Conservation (phyloP, 2,797 vertebrate species). For the Spheniscus humboldti region DNA sequence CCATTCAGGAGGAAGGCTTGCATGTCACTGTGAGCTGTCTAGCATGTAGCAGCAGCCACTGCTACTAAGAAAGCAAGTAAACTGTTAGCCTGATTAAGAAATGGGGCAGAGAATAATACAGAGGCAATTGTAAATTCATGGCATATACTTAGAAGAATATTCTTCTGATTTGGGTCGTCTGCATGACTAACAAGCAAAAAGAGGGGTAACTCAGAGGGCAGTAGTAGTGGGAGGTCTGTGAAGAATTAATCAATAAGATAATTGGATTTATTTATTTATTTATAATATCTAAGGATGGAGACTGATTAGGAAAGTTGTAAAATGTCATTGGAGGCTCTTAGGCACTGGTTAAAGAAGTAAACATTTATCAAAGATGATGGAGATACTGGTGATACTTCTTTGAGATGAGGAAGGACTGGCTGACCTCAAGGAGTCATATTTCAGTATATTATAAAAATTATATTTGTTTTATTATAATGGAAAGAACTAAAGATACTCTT, state of each 20-base stretch:
- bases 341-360: background rate
- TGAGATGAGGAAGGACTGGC: background rate
- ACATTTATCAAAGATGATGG: background rate
- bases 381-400: background rate
- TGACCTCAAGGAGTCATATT: background rate
- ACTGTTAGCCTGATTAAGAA: background rate
- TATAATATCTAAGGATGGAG: background rate
- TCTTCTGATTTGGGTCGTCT: background rate
- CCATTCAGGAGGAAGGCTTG: background rate
- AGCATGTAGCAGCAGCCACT: background rate
- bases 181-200: background rate
- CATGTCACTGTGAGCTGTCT: background rate
- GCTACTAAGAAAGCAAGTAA: background rate
- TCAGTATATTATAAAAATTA: background rate
- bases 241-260: background rate
- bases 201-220: background rate
- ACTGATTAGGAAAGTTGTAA: background rate
- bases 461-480: background rate
- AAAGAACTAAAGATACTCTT: background rate
- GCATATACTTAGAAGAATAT: background rate
- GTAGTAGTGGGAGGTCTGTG: background rate
- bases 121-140: background rate
- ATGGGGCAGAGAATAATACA: background rate
- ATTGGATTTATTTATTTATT: background rate
- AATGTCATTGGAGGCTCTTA: background rate